A percentile compares a stretch with the other conserved stretches of the same genome.
Evolutionary conservation across 2,113 vertebrate species (phyloP).

Genomic region (Bujurquina vittata): DNA sequence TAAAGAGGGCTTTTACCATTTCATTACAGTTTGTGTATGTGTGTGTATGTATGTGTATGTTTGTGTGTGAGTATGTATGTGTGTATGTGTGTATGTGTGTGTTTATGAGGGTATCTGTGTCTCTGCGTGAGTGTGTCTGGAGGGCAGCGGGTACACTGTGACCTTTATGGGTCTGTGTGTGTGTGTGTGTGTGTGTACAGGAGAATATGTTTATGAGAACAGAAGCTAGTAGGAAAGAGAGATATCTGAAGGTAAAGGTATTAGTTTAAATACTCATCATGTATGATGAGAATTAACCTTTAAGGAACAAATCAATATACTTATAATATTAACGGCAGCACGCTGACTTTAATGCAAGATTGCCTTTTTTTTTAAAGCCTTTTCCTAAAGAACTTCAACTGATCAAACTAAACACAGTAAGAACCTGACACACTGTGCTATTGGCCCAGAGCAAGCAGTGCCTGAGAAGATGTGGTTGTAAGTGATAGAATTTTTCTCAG

Average conservation of each 20-base stretch:
- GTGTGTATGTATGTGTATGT: too few species aligned
- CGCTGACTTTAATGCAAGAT: neutral
- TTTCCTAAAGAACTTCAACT: neutral
- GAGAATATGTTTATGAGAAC: conserved; percentile 3
- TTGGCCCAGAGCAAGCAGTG: neutral
- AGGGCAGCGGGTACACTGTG: conserved; percentile 65
- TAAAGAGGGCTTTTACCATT: too few species aligned
- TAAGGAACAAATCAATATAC: conserved; percentile 7
- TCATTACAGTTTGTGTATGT: too few species aligned
- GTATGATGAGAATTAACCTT: neutral
- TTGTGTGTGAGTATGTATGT: too few species aligned
- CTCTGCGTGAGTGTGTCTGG: conserved; percentile 55
- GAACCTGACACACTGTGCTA: neutral
- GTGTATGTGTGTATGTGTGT: too few species aligned
- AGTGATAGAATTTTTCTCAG: conserved; percentile 12
- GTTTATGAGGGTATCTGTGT: conserved; percentile 42
- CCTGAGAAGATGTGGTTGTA: conserved; percentile 38
- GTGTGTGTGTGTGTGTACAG: conserved; percentile 4
- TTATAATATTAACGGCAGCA: neutral
- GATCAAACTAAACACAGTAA: conserved; percentile 14
- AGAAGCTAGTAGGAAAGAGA: conserved; percentile 25
- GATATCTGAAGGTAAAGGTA: conserved; percentile 41
- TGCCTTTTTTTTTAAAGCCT: conserved; percentile 5
- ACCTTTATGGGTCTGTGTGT: conserved; percentile 51
- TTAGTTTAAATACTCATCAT: conserved; percentile 25